Percentiles rank a stretch among this genome's conserved stretches.
These are phyloP conservation scores for Knipowitschia caucasica DNA, from an alignment of 2,797 vertebrate genomes.

Conservation along the genomic window DNA sequence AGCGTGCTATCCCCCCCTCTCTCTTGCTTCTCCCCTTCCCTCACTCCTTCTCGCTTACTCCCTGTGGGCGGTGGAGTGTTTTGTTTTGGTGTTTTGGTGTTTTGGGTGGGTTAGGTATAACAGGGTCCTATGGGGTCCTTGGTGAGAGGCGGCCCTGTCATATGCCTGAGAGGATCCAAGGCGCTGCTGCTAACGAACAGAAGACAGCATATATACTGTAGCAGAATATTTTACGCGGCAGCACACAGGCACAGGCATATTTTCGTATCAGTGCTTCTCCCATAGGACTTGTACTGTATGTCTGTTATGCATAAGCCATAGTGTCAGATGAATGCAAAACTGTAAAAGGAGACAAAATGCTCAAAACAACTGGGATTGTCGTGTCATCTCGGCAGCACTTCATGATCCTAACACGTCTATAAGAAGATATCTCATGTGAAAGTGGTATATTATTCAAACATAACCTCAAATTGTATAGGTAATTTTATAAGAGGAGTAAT, in stretches of 20 bases:
- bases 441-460: too few species aligned
- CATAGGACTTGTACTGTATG: constrained; percentile 51
- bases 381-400: not conserved
- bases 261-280: constrained; percentile 66
- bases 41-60: constrained; percentile 6
- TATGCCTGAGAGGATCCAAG: constrained; percentile 53
- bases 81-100: constrained; percentile 50
- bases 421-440: not conserved
- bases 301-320: constrained; percentile 60
- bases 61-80: constrained; percentile 44
- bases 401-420: constrained; percentile 24
- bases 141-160: constrained; percentile 55
- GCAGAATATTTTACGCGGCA: not conserved
- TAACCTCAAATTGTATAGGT: too few species aligned
- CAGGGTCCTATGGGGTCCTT: constrained; percentile 56
- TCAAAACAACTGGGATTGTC: constrained; percentile 26
- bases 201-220: constrained; percentile 55
- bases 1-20: constrained; percentile 11
- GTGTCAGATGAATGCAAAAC: constrained; percentile 54
- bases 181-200: constrained; percentile 45
- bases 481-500: too few species aligned
- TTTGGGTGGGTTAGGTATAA: constrained; percentile 54
- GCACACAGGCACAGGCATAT: constrained; percentile 13
- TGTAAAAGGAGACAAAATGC: constrained; percentile 49
- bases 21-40: constrained; percentile 13